These are phyloP conservation scores for Calephelis nemesis DNA, from an alignment of 1,140 invertebrate species.

Conservation along the genomic window DNA sequence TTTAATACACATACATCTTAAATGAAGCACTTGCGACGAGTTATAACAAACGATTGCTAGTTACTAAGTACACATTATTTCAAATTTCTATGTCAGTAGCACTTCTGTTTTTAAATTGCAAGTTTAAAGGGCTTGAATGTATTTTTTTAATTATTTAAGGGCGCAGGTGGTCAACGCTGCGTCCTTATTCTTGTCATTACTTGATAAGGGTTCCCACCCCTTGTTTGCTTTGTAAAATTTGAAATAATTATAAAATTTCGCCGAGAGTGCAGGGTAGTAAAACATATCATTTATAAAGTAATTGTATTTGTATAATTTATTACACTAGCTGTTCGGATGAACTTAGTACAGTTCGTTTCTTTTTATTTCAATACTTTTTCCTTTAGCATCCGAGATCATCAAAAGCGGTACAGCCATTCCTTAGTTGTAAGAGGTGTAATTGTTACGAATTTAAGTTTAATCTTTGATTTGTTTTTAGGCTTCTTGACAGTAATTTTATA, in stretches of 20 bases:
- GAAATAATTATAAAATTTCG: slow-evolving; percentile 20
- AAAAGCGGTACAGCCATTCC: too few relatives aligned
- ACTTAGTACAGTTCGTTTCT: neutral
- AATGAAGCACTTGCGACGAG: too few relatives aligned
- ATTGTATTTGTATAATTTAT: neutral
- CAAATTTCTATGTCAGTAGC: neutral
- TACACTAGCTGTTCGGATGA: neutral
- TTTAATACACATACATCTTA: too few relatives aligned
- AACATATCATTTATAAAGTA: neutral
- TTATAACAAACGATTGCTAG: neutral
- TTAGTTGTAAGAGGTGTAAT: too few relatives aligned
- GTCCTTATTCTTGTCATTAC: slow-evolving; percentile 59
- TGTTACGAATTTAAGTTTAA: too few relatives aligned
- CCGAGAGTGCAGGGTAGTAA: slow-evolving; percentile 28
- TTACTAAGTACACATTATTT: neutral
- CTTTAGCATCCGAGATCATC: too few relatives aligned
- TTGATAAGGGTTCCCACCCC: slow-evolving; percentile 56
- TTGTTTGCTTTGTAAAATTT: slow-evolving; percentile 47
- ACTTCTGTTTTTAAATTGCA: slow-evolving; percentile 7
- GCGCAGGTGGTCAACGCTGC: slow-evolving; percentile 53
- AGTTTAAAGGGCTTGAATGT: slow-evolving; percentile 37
- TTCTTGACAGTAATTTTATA: too few relatives aligned
- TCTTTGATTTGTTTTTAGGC: too few relatives aligned
- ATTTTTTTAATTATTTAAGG: slow-evolving; percentile 50
- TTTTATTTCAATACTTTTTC: neutral